Evolutionary conservation across 2,888 invertebrate genomes (phyloP), one percentile per base, ranked within the genome.

Genomic region (Vesta saturnalis): DNA sequence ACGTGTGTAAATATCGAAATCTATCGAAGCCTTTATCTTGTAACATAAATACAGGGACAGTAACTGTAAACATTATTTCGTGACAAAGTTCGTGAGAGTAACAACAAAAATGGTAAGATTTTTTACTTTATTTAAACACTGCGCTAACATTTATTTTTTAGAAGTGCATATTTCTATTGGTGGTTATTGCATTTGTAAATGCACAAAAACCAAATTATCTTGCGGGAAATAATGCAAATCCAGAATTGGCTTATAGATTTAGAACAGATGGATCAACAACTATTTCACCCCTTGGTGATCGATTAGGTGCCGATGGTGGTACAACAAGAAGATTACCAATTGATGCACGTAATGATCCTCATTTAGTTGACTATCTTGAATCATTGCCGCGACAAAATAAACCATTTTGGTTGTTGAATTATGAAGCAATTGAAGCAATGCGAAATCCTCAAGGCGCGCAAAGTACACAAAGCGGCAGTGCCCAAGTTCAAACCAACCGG

Each of bases 371-470:
- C 49, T 83, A 89, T n/a, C 84, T 92, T 23, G 89, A 87, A 77
- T 85, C 87, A 43, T 86, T 90, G 80, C 92, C 92, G 0, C 79
- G 86, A 60, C 91, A 92, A 71, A 84, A 90, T 54, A 88, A 89
- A 71, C 93, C 92, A 0, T 93, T 91, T 82, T 92, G 92, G 92
- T 87, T 88, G 68, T 79, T 92, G 59, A 93, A 93, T 79, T 89
- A 90, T 81, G 86, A 89, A 75, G 88, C 88, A 0, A 86, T 91
- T 10, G 91, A 92, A 78, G 87, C 85, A 0, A 84, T 88, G 3
- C 85, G 89, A 30, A 81, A 80, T 56, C 39, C 8, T n/a, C 23
- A 54, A 69, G 16, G 63, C 68, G 73, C n/a, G n/a, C n/a, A n/a
- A n/a, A n/a, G n/a, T n/a, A n/a, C 8, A n/a, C 39, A 39, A 39